Evolutionary conservation across 2,797 vertebrate species (phyloP).

Genomic region (Lithobates pipiens): DNA sequence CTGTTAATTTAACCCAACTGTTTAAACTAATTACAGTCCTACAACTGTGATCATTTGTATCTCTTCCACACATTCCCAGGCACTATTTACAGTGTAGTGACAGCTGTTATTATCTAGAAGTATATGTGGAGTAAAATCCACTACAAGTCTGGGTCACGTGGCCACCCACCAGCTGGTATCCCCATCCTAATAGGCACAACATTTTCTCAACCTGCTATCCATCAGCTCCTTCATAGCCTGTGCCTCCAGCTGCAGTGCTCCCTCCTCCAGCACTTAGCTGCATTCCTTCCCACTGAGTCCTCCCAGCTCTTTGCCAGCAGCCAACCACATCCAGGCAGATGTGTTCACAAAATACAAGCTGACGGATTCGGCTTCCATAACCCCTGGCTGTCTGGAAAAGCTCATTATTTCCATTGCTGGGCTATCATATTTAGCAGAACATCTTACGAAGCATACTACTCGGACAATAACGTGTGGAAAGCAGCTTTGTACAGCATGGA

Average conservation of each 20-base stretch:
- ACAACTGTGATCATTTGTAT: neutral
- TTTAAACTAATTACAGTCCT: no score
- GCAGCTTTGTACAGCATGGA: neutral
- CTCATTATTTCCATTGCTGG: constrained; percentile 22
- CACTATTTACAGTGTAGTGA: neutral
- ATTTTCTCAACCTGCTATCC: constrained; percentile 76
- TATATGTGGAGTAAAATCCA: neutral
- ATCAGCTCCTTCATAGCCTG: constrained; percentile 80
- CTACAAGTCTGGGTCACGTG: constrained; percentile 6
- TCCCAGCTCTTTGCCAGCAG: constrained; percentile 40
- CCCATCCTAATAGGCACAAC: neutral
- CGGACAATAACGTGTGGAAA: neutral
- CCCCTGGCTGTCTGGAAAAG: constrained; percentile 20
- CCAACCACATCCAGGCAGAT: constrained; percentile 54
- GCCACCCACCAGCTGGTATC: constrained; percentile 19
- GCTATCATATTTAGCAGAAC: neutral
- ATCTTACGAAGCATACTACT: neutral
- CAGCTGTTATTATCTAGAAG: constrained; percentile 13
- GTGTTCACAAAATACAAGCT: constrained; percentile 14
- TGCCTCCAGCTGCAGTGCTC: constrained; percentile 63
- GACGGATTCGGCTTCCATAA: constrained; percentile 23
- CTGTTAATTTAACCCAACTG: no score
- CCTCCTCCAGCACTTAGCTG: neutral
- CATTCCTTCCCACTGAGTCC: constrained; percentile 59
- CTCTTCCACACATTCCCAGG: neutral